Conservation (phyloP, 2,888 invertebrate species). For the Pegoplata infirma region DNA sequence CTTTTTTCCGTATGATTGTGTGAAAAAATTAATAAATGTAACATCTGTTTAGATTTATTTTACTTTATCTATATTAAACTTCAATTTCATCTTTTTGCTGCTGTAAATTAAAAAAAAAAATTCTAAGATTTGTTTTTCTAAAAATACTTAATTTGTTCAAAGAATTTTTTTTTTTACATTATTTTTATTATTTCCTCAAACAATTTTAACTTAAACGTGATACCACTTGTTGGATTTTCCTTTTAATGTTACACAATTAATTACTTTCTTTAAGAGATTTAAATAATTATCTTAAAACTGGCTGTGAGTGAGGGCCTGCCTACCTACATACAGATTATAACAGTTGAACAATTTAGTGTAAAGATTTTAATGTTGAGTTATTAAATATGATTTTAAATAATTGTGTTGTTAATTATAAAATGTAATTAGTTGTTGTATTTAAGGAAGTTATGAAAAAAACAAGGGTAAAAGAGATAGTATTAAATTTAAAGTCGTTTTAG, state of each 20-base stretch:
- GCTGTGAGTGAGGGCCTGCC: neutral
- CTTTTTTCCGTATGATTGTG: neutral
- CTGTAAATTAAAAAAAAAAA: neutral
- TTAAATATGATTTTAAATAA: neutral
- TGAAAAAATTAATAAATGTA: slow-evolving; percentile 15
- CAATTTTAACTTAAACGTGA: neutral
- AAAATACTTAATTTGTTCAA: neutral
- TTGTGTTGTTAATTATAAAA: neutral
- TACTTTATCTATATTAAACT: neutral
- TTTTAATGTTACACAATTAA: slow-evolving; percentile 31
- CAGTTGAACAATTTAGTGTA: neutral
- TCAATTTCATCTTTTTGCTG: neutral
- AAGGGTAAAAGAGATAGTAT: too few relatives aligned
- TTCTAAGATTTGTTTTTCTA: neutral
- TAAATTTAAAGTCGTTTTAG: too few relatives aligned
- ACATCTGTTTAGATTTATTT: slow-evolving; percentile 19
- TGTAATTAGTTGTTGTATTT: too few relatives aligned
- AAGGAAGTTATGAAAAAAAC: too few relatives aligned
- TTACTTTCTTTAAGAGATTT: slow-evolving; percentile 30
- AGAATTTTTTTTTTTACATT: neutral
- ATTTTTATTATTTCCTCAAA: neutral
- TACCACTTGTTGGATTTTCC: slow-evolving; percentile 13
- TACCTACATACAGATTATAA: neutral
- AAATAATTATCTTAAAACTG: slow-evolving; percentile 27
- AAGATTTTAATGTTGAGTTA: neutral